A percentile compares a stretch with the other conserved stretches of the same genome.
phyloP scores from a whole-genome alignment of 2,113 vertebrate species.

The Rhinopomastus cyanomelas region DNA sequence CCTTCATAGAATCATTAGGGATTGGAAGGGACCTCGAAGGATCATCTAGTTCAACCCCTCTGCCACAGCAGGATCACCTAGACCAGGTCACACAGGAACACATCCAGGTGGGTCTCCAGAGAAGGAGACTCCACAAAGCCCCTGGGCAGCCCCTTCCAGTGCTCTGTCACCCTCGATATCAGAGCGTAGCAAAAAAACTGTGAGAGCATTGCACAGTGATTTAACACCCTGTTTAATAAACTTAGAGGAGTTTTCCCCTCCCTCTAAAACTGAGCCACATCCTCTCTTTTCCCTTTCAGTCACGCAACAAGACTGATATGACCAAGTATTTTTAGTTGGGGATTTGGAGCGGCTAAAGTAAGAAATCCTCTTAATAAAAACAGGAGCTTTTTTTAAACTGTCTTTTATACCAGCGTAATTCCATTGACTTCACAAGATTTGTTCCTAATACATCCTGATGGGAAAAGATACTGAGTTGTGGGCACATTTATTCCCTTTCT shows the following conservation, averaged over 20 bases:
- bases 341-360: slow-evolving; percentile 41
- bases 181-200: neutral
- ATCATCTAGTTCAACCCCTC: too few relatives aligned
- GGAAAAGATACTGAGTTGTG: neutral
- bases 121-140: too few relatives aligned
- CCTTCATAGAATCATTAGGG: too few relatives aligned
- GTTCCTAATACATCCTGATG: neutral
- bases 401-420: slow-evolving; percentile 54
- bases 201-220: neutral
- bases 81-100: too few relatives aligned
- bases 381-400: slow-evolving; percentile 10
- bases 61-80: too few relatives aligned
- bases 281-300: slow-evolving; percentile 37
- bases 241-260: accelerated
- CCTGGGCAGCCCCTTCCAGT: too few relatives aligned
- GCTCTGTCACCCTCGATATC: too few relatives aligned
- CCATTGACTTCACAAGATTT: slow-evolving; percentile 39
- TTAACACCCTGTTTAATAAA: neutral
- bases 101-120: too few relatives aligned
- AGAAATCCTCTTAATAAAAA: slow-evolving; percentile 67
- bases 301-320: slow-evolving; percentile 48
- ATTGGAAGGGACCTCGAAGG: too few relatives aligned
- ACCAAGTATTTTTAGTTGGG: slow-evolving; percentile 59
- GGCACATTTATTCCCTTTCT: neutral
- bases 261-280: neutral